Evolutionary conservation across 2,888 invertebrate genomes (phyloP).

Genomic region (Dromius quadrimaculatus): DNA sequence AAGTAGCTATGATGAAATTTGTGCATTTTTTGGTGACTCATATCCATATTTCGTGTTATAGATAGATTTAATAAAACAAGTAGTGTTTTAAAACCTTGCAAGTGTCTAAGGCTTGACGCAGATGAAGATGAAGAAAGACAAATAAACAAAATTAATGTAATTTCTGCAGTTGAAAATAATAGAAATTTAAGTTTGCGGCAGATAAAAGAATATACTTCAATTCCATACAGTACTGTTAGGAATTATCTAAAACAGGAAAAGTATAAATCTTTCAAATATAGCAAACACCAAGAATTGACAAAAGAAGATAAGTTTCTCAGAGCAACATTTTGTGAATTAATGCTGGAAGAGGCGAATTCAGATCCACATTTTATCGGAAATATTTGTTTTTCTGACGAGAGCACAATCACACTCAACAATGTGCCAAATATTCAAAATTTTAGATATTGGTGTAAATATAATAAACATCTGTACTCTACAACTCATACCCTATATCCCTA

Average conservation of each 20-base stretch:
- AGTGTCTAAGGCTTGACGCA: too few species aligned
- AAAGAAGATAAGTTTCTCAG: not conserved
- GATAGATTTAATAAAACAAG: too few species aligned
- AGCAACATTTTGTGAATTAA: conserved; percentile 21
- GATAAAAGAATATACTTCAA: not conserved
- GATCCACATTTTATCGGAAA: not conserved
- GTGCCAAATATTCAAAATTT: conserved; percentile 22
- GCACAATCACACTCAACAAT: conserved; percentile 8
- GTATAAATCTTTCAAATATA: conserved; percentile 2
- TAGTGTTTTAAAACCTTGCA: too few species aligned
- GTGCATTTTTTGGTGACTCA: too few species aligned
- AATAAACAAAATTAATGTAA: conserved; percentile 18
- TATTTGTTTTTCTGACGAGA: conserved; percentile 21
- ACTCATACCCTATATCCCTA: conserved; percentile 21
- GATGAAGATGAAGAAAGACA: too few species aligned
- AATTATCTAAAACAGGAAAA: conserved; percentile 4
- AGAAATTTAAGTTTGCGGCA: not conserved
- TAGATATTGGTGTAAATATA: conserved; percentile 16
- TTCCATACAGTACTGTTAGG: not conserved
- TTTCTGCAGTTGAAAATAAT: not conserved
- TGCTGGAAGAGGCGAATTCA: conserved; percentile 1
- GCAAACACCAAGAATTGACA: conserved; percentile 5
- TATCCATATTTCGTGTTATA: too few species aligned
- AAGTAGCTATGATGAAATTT: too few species aligned
- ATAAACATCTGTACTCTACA: not conserved